Base-by-base conservation (phyloP, 2,888 invertebrate genomes). In the Xanthia icteritia region DNA sequence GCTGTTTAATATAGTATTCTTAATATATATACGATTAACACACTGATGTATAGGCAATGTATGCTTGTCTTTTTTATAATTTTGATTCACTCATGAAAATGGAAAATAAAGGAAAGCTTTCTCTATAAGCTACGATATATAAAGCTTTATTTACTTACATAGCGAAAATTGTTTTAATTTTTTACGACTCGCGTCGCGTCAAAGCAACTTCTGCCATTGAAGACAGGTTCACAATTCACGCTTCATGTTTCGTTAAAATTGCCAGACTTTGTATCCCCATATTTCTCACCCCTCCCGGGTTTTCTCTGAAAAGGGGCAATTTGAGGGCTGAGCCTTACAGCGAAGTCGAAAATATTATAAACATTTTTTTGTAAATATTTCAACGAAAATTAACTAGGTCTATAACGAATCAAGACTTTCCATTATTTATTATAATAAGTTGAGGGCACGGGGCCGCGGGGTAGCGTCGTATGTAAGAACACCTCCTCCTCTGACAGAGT, bases 401-500 rank as follows among this genome's bases (percentile, higher is more conserved):
- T 81, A 82, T 86, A 77, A 83, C 83, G 82, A 85, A 85, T 83
- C 79, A 86, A 84, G 84, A 87, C 85, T 87, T 87, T 86, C 79
- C 83, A 87, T 88, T 85, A 88, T 84, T 85, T 79, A 82, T 86
- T 79, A 81, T 85, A 83, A 81, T 84, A 86, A 84, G 80, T 87
- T 82, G 69, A 71, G 76, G n/a, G 48, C 60, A 51, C 58, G 13
- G 69, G 77, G 36, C 65, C 17, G n/a, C 64, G 20, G 42, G 45
- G 51, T 42, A 61, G 70, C 78, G 54, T 64, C 69, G 74, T 66
- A 84, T 86, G 85, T 87, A 90, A 87, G 90, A 76, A 88, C 88
- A 90, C 85, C 91, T 90, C 89, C 88, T 89, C 83, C 87, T 83
- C 77, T 85, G 85, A 87, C 89, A 91, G 86, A 86, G 86, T 90